Percentiles rank a stretch among this genome's conserved stretches.
phyloP scores from a whole-genome alignment of 2,797 vertebrate species.

The Lacerta agilis region DNA sequence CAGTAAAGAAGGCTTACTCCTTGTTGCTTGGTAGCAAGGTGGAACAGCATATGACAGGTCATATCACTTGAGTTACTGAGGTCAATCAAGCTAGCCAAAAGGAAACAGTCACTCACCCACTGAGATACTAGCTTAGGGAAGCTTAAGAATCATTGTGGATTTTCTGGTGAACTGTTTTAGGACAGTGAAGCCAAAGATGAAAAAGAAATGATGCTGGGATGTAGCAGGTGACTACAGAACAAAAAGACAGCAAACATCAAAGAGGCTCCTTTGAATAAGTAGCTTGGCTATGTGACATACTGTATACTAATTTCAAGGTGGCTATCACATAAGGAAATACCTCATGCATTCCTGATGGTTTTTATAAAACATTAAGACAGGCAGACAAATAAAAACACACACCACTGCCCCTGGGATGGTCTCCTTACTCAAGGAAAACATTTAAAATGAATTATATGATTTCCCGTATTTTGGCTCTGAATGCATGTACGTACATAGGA shows the following conservation, averaged over 20 bases:
- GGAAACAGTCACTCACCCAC: background rate
- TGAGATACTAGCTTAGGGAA: background rate
- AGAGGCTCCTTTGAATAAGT: background rate
- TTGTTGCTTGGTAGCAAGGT: background rate
- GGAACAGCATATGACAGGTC: background rate
- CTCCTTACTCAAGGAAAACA: too few relatives aligned
- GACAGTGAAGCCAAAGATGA: background rate
- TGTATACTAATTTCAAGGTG: background rate
- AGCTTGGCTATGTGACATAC: background rate
- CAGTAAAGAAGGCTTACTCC: background rate
- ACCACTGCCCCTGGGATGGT: too few relatives aligned
- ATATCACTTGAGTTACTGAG: background rate
- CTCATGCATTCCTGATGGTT: background rate
- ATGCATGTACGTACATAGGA: background rate
- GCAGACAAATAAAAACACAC: too few relatives aligned
- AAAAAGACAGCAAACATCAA: background rate
- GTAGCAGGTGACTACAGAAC: too few relatives aligned
- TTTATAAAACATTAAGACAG: background rate
- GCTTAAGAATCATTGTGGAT: background rate
- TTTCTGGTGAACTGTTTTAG: background rate
- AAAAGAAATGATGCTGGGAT: background rate
- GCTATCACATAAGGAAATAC: background rate
- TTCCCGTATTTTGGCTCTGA: background rate
- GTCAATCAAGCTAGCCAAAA: background rate
- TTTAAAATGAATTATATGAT: too few relatives aligned